phyloP scores from a whole-genome alignment of 1,140 invertebrate species.

The Drosophila varians region DNA sequence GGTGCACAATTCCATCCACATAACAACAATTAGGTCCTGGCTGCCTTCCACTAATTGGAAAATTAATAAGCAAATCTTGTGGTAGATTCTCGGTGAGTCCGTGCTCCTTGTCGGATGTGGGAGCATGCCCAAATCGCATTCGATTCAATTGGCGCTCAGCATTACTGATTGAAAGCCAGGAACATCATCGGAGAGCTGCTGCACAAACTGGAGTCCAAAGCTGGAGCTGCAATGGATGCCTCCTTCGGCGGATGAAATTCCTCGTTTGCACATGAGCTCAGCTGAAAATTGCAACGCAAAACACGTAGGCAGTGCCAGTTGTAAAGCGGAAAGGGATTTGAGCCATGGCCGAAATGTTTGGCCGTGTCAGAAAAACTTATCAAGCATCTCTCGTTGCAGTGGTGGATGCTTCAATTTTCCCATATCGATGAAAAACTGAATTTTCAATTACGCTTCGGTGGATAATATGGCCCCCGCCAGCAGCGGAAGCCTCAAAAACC shows the following conservation, averaged over 20 bases:
- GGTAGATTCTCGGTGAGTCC: neutral
- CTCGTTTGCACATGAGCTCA: constrained; percentile 78
- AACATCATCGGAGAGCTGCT: constrained; percentile 20
- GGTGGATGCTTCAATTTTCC: constrained; percentile 23
- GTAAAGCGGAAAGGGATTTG: neutral
- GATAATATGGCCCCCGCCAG: constrained; percentile 15
- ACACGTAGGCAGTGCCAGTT: constrained; percentile 54
- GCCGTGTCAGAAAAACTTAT: constrained; percentile 76
- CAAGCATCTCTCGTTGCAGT: constrained; percentile 54
- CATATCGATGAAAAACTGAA: constrained; percentile 52
- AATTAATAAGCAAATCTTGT: constrained; percentile 54
- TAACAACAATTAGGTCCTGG: constrained; percentile 50
- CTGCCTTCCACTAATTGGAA: constrained; percentile 55
- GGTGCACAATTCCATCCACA: neutral
- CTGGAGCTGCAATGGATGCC: neutral
- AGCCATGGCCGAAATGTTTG: constrained; percentile 61
- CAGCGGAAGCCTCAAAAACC: constrained; percentile 2
- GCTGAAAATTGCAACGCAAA: constrained; percentile 77
- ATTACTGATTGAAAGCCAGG: constrained; percentile 68
- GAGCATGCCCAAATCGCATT: constrained; percentile 61
- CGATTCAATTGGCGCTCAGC: constrained; percentile 69
- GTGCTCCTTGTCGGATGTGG: neutral
- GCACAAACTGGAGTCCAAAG: constrained; percentile 23
- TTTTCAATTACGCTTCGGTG: constrained; percentile 62
- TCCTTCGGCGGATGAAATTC: constrained; percentile 47